Evolutionary conservation across 2,113 vertebrate species (phyloP), one percentile per base, ranked within the genome.

Genomic region (Xenotilapia flavipinnis): DNA sequence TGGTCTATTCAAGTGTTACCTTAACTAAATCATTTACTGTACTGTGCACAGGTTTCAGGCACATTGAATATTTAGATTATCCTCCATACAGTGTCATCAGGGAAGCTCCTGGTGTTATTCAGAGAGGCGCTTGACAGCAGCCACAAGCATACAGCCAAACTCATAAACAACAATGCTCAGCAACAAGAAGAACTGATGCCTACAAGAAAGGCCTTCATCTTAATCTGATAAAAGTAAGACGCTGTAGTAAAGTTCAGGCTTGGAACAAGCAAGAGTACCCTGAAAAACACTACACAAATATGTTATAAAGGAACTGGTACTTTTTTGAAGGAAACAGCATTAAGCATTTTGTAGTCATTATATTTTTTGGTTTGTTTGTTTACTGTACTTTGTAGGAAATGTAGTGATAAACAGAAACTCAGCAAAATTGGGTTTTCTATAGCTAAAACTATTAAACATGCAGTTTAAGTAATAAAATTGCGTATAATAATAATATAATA

Each of bases 381-480:
- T 21, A 21, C 38, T 45, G 38, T 15, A 26, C 65, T 70, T 70
- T 70, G 65, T 70, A 42, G 65, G 65, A 70, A 70, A 23, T 70
- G 0, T 23, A 42, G 0, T 0, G 3, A 9, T 70, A 42, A 70
- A 42, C 21, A 45, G 65, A 73, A 73, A 45, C 3, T 26, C n/a
- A 14, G 3, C 38, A 45, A 42, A 42, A 70, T 73, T 45, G 21
- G 1, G 21, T 45, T 73, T 42, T 42, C 21, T 45, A 10, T 73
- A 73, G 1, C 21, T 45, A 45, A 73, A 73, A 26, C 65, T 42
- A 42, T 73, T 15, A 42, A 23, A 3, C 21, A 9, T 38, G 33
- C 4, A 40, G 33, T 68, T 68, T 40, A 68, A 68, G 36, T 40
- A 14, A 15, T 73, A 73, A 15, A 21, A 70, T 9, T 42, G 6